phyloP scores from a whole-genome alignment of 2,797 vertebrate species.

The Allobates femoralis region DNA sequence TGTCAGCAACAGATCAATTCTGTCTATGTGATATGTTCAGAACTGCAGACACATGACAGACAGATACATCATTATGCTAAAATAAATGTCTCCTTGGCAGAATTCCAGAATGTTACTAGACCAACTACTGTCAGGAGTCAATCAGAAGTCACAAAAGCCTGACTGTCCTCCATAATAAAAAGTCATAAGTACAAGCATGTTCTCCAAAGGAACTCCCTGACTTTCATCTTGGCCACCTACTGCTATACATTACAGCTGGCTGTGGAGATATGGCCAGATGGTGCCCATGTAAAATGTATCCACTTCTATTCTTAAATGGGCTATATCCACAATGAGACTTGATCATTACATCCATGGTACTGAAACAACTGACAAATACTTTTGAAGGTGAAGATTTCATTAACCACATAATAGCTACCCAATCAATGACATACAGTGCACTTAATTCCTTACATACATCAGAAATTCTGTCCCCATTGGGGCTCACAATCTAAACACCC shows the following conservation, averaged over 20 bases:
- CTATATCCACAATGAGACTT: background rate
- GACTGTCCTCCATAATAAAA: background rate
- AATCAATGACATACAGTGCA: background rate
- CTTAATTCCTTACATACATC: too few species aligned
- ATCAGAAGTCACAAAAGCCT: background rate
- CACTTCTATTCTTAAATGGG: background rate
- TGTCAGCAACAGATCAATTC: background rate
- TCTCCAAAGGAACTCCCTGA: background rate
- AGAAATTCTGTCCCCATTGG: too few species aligned
- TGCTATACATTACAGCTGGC: background rate
- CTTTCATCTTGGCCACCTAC: slow-evolving; percentile 9
- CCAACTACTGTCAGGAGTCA: slow-evolving; percentile 17
- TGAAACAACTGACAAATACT: background rate
- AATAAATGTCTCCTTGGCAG: background rate
- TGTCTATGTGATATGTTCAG: background rate
- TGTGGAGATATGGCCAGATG: background rate
- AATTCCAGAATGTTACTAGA: slow-evolving; percentile 6
- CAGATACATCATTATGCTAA: background rate
- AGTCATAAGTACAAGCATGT: background rate
- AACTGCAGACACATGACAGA: background rate
- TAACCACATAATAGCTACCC: background rate
- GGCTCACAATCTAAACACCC: too few species aligned
- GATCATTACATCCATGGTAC: background rate
- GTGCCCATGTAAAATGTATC: background rate
- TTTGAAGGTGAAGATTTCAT: background rate